Percentiles rank a stretch among this genome's conserved stretches.
Evolutionary conservation across 1,140 invertebrate genomes (phyloP).

Genomic region (Macrobrachium nipponense): DNA sequence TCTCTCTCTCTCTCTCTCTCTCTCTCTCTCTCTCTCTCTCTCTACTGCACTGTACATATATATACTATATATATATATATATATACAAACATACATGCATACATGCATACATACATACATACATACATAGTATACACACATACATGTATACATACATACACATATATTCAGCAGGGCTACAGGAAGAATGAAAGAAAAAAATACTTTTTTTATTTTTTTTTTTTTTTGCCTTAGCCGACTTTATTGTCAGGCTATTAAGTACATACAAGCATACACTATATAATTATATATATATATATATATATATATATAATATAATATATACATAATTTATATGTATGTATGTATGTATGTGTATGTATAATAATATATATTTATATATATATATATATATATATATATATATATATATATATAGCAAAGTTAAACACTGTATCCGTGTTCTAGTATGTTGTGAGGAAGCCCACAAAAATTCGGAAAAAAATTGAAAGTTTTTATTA

Average conservation of each 20-base stretch:
- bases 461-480: no score
- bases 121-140: conserved; percentile 3
- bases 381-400: conserved; percentile 29
- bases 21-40: neutral
- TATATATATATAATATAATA: conserved; percentile 11
- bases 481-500: no score
- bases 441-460: no score
- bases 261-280: no score
- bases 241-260: no score
- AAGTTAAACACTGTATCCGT: no score
- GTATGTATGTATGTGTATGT: neutral
- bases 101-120: conserved; percentile 5
- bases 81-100: no score
- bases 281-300: neutral
- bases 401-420: conserved; percentile 26
- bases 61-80: conserved; percentile 13
- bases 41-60: neutral
- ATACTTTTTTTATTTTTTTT: no score
- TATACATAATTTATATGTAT: conserved; percentile 9
- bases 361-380: conserved; percentile 12
- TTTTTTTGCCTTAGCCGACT: no score
- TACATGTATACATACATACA: conserved; percentile 7
- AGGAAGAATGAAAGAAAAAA: no score
- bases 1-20: neutral
- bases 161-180: neutral